Evolutionary conservation across 2,888 invertebrate genomes (phyloP), one percentile per base, ranked within the genome.

Genomic region (Diaprepes abbreviatus): DNA sequence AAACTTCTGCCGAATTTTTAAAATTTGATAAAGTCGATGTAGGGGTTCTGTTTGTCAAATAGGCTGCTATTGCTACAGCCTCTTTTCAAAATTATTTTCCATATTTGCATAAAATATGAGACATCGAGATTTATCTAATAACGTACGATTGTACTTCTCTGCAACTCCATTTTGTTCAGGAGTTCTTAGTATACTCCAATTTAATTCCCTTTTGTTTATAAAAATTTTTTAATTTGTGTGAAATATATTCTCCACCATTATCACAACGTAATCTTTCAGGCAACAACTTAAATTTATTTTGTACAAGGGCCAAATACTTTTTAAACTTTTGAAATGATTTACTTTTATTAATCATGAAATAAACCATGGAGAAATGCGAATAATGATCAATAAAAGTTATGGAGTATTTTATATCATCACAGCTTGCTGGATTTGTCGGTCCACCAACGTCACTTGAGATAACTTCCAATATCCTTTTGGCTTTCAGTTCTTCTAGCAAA

Each of bases 31-130:
- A 12, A 16, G 24, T 24, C n/a, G 17, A 4, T 28, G 24, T 19
- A 3, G 12, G 16, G 9, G 57, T 57, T 7, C 57, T 3, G 16
- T 57, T 57, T 6, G 36, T 28, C 28, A 70, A 12, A 28, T 71
- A 73, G 5, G 57, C 54, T 31, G 54, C 35, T 36, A 36, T 33
- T 33, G 54, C 5, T 7, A 72, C 67, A 17, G 71, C 70, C 59
- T 72, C 71, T 16, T 67, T 70, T 70, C 70, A 74, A 35, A 16
- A 17, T 19, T 57, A n/a, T 73, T 73, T 5, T 62, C 62, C 17
- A 72, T 33, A n/a, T 45, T 45, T 12, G 65, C 48, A 50, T 73
- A 67, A 45, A 66, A 68, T 16, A 73, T 68, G 33, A 73, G 14
- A 57, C 70, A 74, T 59, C 74, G 28, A 28, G 28, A 3, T 28